A percentile compares a stretch with the other conserved stretches of the same genome.
Evolutionary conservation across 2,888 invertebrate species (phyloP).

Genomic region (Keiferia lycopersicella): DNA sequence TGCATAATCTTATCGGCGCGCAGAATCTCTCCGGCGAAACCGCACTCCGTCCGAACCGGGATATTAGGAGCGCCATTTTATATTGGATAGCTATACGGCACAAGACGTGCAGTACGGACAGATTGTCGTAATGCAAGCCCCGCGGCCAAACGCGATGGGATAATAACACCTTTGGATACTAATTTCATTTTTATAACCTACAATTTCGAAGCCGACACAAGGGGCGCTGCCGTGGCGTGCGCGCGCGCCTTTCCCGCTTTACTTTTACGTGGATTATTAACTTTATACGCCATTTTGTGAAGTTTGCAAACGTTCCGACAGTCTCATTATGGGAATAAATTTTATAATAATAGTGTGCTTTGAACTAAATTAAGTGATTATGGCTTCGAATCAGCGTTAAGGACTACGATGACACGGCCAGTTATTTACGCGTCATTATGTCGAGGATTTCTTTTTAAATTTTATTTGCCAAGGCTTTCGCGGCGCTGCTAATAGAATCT

Average conservation of each 20-base stretch:
- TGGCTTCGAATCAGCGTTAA: conserved; percentile 70
- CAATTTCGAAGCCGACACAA: conserved; percentile 81
- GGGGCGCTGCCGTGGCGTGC: conserved; percentile 80
- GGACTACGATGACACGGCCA: conserved; percentile 71
- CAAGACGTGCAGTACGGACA: conserved; percentile 82
- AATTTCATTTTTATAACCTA: conserved; percentile 82
- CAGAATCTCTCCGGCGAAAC: conserved; percentile 75
- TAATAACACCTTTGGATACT: conserved; percentile 81
- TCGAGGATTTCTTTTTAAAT: conserved; percentile 53
- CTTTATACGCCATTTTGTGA: conserved; percentile 80
- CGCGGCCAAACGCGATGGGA: conserved; percentile 81
- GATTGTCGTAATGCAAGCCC: conserved; percentile 81
- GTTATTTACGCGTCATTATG: conserved; percentile 64
- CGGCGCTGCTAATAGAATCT: conserved; percentile 43
- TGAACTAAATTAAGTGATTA: conserved; percentile 78
- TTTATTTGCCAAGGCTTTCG: conserved; percentile 47
- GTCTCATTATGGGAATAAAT: conserved; percentile 76
- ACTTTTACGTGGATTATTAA: conserved; percentile 79
- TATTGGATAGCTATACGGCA: conserved; percentile 81
- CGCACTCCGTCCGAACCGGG: conserved; percentile 75
- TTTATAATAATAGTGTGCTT: conserved; percentile 74
- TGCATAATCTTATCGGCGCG: conserved; percentile 80
- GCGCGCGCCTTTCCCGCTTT: conserved; percentile 66
- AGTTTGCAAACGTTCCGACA: conserved; percentile 77
- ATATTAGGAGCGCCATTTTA: conserved; percentile 82